These are phyloP conservation scores for Bufo bufo DNA, from an alignment of 2,113 vertebrate species.

Conservation along the genomic window DNA sequence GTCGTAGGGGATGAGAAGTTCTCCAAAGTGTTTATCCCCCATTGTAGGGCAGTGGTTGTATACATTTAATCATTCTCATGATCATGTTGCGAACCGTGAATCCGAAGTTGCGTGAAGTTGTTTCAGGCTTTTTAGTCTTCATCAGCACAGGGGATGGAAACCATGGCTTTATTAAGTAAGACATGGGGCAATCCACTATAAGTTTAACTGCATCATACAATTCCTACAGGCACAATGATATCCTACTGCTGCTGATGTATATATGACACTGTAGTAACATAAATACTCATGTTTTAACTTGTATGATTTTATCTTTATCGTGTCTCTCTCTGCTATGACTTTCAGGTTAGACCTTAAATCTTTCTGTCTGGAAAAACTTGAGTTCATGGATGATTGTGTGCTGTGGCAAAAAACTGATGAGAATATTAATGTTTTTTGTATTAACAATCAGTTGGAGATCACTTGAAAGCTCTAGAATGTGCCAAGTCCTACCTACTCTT, in stretches of 20 bases:
- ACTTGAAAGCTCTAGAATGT: slow-evolving; percentile 82
- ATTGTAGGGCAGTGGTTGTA: neutral
- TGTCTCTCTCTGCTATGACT: neutral
- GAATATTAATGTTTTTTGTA: neutral
- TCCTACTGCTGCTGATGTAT: neutral
- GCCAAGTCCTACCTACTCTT: slow-evolving; percentile 88
- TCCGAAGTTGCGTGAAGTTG: neutral
- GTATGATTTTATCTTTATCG: neutral
- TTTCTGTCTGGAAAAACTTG: too few species aligned
- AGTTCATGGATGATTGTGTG: neutral
- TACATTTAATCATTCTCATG: neutral
- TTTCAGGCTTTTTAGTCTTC: neutral
- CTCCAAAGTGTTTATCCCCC: neutral
- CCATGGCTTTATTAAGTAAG: too few species aligned
- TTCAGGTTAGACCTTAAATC: neutral
- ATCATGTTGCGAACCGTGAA: neutral
- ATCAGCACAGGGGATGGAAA: neutral
- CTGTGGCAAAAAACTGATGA: neutral
- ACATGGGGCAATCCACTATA: too few species aligned
- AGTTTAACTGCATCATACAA: neutral
- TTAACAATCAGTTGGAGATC: slow-evolving; percentile 73
- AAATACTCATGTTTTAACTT: neutral
- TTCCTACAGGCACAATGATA: neutral
- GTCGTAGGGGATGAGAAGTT: neutral
- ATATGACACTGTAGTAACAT: neutral